Evolutionary conservation across 1,140 invertebrate genomes (phyloP).

Genomic region (Heliconius hermathena): DNA sequence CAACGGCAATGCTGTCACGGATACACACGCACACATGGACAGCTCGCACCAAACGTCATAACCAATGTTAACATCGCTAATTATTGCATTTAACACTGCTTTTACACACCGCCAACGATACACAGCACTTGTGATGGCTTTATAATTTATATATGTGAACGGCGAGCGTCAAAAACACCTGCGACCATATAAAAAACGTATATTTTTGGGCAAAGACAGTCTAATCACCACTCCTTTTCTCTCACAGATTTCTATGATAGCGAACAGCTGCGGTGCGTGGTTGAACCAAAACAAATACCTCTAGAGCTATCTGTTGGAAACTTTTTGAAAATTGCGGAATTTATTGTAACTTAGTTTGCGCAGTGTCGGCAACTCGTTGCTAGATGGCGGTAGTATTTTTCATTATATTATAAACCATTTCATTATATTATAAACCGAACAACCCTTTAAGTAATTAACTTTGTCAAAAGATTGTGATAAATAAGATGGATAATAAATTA

Average conservation of each 20-base stretch:
- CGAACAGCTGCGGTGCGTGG: slow-evolving; percentile 80
- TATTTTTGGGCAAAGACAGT: slow-evolving; percentile 71
- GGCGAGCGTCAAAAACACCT: slow-evolving; percentile 51
- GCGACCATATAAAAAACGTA: slow-evolving; percentile 75
- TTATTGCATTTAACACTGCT: slow-evolving; percentile 66
- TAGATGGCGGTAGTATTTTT: slow-evolving; percentile 27
- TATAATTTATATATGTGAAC: slow-evolving; percentile 55
- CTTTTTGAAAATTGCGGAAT: background rate
- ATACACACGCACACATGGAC: slow-evolving; percentile 66
- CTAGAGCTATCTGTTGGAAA: slow-evolving; percentile 57
- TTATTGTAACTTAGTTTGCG: background rate
- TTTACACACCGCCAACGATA: slow-evolving; percentile 62
- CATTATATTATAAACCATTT: no score
- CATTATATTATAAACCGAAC: no score
- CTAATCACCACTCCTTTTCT: slow-evolving; percentile 82
- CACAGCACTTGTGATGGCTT: slow-evolving; percentile 57
- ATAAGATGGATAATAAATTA: no score
- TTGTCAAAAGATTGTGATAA: no score
- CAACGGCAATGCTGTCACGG: slow-evolving; percentile 71
- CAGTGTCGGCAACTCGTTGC: background rate
- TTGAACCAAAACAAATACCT: slow-evolving; percentile 79
- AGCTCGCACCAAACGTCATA: slow-evolving; percentile 77
- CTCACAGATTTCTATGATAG: slow-evolving; percentile 80
- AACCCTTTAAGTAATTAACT: no score
- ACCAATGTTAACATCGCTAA: slow-evolving; percentile 74